Percentiles rank a stretch among this genome's conserved stretches.
Conservation (phyloP, 2,113 vertebrate genomes). For the Hypanus sabinus region DNA sequence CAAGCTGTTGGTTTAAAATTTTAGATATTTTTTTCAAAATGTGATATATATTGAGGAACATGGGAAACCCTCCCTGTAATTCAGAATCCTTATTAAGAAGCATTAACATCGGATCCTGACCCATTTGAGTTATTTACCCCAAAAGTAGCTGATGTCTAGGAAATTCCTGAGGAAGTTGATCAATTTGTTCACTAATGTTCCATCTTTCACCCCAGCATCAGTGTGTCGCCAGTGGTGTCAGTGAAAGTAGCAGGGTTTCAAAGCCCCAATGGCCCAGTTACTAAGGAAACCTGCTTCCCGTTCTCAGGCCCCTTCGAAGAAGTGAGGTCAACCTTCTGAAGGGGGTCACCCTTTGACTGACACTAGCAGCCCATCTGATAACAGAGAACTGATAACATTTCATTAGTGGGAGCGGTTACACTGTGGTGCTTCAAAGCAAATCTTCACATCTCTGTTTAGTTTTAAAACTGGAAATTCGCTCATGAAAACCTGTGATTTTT, state of each 20-base stretch:
- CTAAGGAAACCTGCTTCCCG: background rate
- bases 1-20: background rate
- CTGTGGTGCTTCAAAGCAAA: background rate
- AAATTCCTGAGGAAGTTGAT: background rate
- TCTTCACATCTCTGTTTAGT: background rate
- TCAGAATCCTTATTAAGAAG: background rate
- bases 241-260: background rate
- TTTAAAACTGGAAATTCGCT: no score
- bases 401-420: background rate
- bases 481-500: no score
- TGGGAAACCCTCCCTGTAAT: background rate
- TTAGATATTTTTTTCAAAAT: background rate
- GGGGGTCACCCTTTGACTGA: background rate
- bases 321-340: background rate
- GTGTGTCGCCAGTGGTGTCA: no score
- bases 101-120: background rate
- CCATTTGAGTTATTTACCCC: no score
- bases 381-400: background rate
- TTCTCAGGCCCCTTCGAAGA: background rate
- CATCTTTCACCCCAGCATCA: background rate
- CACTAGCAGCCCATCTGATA: slow-evolving; percentile 2
- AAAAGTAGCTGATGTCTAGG: background rate
- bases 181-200: background rate
- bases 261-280: background rate
- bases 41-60: background rate